Percentiles rank a stretch among this genome's conserved stretches.
These are phyloP conservation scores for Watsonalla binaria DNA, from an alignment of 2,888 invertebrate genomes.

Conservation along the genomic window DNA sequence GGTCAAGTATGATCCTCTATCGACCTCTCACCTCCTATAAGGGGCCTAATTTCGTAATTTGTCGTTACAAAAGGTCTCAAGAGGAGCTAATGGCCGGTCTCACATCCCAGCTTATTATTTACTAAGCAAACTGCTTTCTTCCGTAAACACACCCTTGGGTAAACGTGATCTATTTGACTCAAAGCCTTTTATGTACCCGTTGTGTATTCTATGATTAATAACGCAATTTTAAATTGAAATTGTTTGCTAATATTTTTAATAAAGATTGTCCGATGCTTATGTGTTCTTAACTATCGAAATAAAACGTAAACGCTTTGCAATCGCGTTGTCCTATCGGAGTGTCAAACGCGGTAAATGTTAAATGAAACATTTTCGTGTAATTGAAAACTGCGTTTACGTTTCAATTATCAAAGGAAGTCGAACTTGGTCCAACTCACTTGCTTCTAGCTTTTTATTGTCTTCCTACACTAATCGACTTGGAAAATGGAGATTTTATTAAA, in stretches of 20 bases:
- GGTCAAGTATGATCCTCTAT: not conserved
- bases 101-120: conserved; percentile 23
- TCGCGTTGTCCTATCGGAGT: no score
- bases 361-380: not conserved
- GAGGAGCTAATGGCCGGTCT: conserved; percentile 22
- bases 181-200: not conserved
- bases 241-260: not conserved
- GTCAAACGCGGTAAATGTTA: no score
- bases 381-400: no score
- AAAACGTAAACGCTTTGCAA: no score
- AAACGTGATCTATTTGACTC: conserved; percentile 4
- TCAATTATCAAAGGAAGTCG: no score
- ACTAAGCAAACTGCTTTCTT: conserved; percentile 7
- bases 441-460: no score
- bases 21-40: conserved; percentile 4
- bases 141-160: conserved; percentile 5
- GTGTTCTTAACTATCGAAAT: no score
- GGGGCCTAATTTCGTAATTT: conserved; percentile 23
- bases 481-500: no score
- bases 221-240: not conserved
- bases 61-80: conserved; percentile 19
- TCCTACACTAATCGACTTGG: no score
- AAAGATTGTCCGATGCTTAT: no score
- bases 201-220: conserved; percentile 1
- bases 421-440: no score